phyloP scores from a whole-genome alignment of 53 echinoderm and acorn worm genomes.

The Echinometra lucunter region DNA sequence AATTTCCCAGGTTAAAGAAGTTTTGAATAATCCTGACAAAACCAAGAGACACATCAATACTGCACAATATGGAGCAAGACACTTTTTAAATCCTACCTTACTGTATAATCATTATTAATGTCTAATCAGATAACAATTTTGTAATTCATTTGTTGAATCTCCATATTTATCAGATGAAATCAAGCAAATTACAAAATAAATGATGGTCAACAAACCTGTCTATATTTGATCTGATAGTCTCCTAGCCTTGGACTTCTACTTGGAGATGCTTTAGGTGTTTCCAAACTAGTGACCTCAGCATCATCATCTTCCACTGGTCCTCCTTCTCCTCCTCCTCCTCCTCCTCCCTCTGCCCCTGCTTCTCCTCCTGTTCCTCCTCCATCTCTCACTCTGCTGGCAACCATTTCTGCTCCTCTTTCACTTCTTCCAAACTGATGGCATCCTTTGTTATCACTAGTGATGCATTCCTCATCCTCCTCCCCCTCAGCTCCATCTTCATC shows the following conservation, averaged over 20 bases:
- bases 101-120: too few species aligned
- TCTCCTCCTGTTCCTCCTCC: not conserved
- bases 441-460: not conserved
- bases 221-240: conserved; percentile 40
- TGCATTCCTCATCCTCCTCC: conserved; percentile 43
- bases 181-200: too few species aligned
- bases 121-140: too few species aligned
- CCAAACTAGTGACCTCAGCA: conserved; percentile 28
- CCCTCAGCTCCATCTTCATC: conserved; percentile 32
- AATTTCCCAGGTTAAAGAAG: too few species aligned
- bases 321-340: conserved; percentile 16
- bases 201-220: conserved; percentile 49
- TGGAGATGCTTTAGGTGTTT: conserved; percentile 66
- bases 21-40: too few species aligned
- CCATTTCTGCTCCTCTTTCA: conserved; percentile 41
- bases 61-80: too few species aligned
- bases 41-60: too few species aligned
- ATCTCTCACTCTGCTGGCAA: conserved; percentile 44
- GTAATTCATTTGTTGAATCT: too few species aligned
- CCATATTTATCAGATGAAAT: not conserved
- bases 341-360: not conserved
- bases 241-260: not conserved
- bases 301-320: conserved; percentile 37
- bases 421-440: not conserved
- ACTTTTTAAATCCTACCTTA: too few species aligned